Evolutionary conservation across 2,888 invertebrate genomes (phyloP).

Genomic region (Drosophila limbata): DNA sequence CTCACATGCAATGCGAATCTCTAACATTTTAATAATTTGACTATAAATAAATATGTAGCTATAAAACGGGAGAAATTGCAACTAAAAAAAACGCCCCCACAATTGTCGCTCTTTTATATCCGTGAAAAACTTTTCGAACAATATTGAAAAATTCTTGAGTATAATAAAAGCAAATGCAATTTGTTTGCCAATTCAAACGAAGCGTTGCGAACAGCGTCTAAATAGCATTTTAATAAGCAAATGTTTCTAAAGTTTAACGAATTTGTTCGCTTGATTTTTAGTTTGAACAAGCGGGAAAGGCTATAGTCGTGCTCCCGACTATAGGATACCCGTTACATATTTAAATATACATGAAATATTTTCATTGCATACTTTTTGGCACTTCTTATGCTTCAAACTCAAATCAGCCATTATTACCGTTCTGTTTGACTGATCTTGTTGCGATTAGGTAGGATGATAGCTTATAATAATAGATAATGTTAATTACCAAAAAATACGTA

Average conservation of each 20-base stretch:
- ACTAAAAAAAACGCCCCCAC: background rate
- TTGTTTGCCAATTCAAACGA: constrained; percentile 48
- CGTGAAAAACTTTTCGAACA: constrained; percentile 28
- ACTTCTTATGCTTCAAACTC: no score
- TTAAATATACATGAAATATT: no score
- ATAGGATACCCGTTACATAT: no score
- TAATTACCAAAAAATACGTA: no score
- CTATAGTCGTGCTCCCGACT: no score
- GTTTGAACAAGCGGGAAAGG: background rate
- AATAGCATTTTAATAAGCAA: constrained; percentile 14
- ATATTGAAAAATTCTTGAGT: constrained; percentile 35
- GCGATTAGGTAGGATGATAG: no score
- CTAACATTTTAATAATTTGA: background rate
- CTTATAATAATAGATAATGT: no score
- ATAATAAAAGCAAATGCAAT: constrained; percentile 44
- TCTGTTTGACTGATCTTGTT: no score
- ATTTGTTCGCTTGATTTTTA: constrained; percentile 7
- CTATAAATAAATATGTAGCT: background rate
- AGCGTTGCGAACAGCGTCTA: constrained; percentile 40
- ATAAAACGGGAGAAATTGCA: background rate
- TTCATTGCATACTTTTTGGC: no score
- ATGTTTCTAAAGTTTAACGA: constrained; percentile 1
- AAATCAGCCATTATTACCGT: no score
- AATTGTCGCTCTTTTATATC: constrained; percentile 13
- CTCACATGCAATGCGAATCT: constrained; percentile 49